Evolutionary conservation across 1,140 invertebrate genomes (phyloP).

Genomic region (Arion vulgaris): DNA sequence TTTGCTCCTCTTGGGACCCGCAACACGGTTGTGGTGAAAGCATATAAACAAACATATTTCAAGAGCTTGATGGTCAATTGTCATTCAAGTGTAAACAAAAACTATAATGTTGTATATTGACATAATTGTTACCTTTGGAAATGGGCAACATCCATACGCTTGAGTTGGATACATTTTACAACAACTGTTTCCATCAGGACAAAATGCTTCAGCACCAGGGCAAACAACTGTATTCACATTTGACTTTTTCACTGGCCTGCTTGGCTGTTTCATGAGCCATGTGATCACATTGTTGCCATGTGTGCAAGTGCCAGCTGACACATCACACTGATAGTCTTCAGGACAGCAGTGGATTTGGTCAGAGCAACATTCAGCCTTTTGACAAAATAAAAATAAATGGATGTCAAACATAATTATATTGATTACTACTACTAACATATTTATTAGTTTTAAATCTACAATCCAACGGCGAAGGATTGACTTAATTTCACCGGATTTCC

Average conservation of each 20-base stretch:
- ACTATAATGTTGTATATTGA: too few relatives aligned
- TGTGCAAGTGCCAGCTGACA: slow-evolving; percentile 11
- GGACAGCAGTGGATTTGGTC: slow-evolving; percentile 32
- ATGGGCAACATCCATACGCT: background rate
- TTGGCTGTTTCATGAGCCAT: slow-evolving; percentile 12
- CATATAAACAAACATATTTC: too few relatives aligned
- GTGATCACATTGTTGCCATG: background rate
- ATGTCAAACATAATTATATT: too few relatives aligned
- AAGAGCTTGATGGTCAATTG: too few relatives aligned
- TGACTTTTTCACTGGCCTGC: background rate
- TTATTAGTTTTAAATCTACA: too few relatives aligned
- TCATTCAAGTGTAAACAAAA: too few relatives aligned
- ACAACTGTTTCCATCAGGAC: background rate
- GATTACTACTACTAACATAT: too few relatives aligned
- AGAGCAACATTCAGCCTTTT: slow-evolving; percentile 8
- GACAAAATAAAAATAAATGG: background rate
- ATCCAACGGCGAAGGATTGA: too few relatives aligned
- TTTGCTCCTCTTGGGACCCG: too few relatives aligned
- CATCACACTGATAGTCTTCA: slow-evolving; percentile 18
- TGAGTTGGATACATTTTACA: background rate
- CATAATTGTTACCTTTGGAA: background rate
- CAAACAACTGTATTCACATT: background rate
- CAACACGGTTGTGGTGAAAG: too few relatives aligned
- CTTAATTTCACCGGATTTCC: too few relatives aligned
- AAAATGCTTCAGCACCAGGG: background rate